A percentile compares a stretch with the other conserved stretches of the same genome.
phyloP scores from a whole-genome alignment of 2,797 vertebrate species.

The Lagodon rhomboides region DNA sequence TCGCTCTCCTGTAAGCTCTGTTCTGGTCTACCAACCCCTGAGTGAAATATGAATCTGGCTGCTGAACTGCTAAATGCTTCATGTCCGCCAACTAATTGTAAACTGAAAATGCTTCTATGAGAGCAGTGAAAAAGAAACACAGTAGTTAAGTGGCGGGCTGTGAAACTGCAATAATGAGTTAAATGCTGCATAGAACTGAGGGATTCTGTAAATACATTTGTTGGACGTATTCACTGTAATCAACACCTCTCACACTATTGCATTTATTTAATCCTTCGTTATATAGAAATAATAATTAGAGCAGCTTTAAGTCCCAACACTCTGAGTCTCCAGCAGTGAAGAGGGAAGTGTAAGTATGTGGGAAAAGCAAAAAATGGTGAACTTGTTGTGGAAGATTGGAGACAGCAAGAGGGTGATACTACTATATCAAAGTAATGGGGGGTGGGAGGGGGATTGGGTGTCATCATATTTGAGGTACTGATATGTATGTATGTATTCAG shows the following conservation, averaged over 20 bases:
- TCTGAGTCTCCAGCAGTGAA: background rate
- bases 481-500: background rate
- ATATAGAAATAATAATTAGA: background rate
- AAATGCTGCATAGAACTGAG: background rate
- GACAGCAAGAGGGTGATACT: background rate
- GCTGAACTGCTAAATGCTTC: background rate
- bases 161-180: background rate
- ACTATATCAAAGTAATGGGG: background rate
- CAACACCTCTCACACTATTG: too few species aligned
- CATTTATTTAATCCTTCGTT: too few species aligned
- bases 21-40: background rate
- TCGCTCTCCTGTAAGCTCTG: background rate
- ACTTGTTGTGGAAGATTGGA: background rate
- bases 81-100: background rate
- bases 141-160: background rate
- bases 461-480: background rate
- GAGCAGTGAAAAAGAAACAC: background rate
- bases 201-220: too few species aligned
- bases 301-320: background rate
- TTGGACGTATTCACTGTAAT: too few species aligned
- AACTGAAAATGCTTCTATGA: background rate
- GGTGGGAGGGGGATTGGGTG: background rate
- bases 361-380: background rate
- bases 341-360: background rate
- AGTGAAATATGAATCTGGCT: background rate